Percentiles rank a stretch among this genome's conserved stretches.
Evolutionary conservation across 2,797 vertebrate species (phyloP).

Genomic region (Vireo griseus): DNA sequence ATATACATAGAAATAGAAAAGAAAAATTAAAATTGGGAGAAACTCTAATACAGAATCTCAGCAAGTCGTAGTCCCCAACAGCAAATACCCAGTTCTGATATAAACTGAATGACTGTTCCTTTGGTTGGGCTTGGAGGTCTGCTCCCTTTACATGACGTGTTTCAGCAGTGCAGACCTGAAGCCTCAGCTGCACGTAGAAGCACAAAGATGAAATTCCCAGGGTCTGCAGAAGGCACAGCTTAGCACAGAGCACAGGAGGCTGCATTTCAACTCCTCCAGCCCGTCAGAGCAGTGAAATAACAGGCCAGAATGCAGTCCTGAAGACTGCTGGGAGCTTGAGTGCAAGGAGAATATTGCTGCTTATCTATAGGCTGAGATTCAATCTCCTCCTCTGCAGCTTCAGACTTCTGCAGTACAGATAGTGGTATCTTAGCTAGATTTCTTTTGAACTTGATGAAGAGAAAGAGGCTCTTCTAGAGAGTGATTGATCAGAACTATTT

Average conservation of each 20-base stretch:
- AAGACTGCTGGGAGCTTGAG: not conserved
- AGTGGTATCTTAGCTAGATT: not conserved
- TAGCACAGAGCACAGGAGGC: not conserved
- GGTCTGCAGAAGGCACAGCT: not conserved
- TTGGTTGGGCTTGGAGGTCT: not conserved
- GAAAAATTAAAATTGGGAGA: not conserved
- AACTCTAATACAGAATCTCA: not conserved
- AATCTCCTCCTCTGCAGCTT: not conserved
- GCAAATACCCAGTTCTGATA: not conserved
- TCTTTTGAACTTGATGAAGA: not conserved
- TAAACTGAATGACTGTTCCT: not conserved
- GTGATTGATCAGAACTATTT: not conserved
- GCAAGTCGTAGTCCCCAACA: not conserved
- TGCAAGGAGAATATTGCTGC: not conserved
- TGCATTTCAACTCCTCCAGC: not conserved
- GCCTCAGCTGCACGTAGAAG: rapidly evolving
- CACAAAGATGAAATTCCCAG: not conserved
- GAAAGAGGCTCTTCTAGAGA: not conserved
- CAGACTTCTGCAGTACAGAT: not conserved
- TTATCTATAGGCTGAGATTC: not conserved
- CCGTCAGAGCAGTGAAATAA: not conserved
- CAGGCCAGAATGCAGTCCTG: not conserved
- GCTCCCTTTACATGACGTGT: rapidly evolving
- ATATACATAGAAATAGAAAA: not conserved
- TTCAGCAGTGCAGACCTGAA: not conserved